Percentiles rank a stretch among this genome's conserved stretches.
These are phyloP conservation scores for Thomomys bottae DNA, from an alignment of 2,113 vertebrate species.

Conservation along the genomic window DNA sequence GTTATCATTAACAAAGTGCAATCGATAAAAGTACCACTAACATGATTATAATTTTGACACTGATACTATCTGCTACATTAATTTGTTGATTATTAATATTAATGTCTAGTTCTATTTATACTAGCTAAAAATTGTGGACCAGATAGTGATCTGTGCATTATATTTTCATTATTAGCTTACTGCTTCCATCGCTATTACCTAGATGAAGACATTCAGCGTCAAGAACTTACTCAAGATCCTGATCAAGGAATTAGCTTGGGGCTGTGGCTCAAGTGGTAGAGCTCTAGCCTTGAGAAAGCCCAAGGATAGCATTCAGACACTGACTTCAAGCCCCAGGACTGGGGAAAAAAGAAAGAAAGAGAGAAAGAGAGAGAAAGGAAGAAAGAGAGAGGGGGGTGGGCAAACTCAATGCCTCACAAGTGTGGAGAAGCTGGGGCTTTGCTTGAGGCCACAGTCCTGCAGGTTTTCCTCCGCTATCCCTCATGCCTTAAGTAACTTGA, in stretches of 20 bases:
- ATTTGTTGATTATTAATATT: not conserved
- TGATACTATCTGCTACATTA: not conserved
- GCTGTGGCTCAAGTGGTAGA: too few relatives aligned
- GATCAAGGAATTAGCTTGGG: not conserved
- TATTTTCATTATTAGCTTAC: not conserved
- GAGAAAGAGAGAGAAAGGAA: not conserved
- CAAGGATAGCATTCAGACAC: too few relatives aligned
- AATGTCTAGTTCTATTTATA: not conserved
- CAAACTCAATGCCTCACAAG: not conserved
- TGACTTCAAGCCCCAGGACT: too few relatives aligned
- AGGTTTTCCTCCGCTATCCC: not conserved
- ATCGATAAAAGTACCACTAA: not conserved
- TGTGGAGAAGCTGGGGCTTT: not conserved
- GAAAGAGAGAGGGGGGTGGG: not conserved
- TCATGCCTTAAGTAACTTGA: conserved; percentile 40
- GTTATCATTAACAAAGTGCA: not conserved
- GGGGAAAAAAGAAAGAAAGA: not conserved
- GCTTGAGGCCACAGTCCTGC: not conserved
- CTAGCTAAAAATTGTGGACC: not conserved
- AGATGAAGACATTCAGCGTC: not conserved
- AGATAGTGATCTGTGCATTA: not conserved
- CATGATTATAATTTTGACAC: not conserved
- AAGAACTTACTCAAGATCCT: not conserved
- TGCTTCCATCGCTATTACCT: not conserved
- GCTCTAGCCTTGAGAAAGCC: too few relatives aligned